Evolutionary conservation across 2,797 vertebrate genomes (phyloP).

Genomic region (Ammospiza maritima): DNA sequence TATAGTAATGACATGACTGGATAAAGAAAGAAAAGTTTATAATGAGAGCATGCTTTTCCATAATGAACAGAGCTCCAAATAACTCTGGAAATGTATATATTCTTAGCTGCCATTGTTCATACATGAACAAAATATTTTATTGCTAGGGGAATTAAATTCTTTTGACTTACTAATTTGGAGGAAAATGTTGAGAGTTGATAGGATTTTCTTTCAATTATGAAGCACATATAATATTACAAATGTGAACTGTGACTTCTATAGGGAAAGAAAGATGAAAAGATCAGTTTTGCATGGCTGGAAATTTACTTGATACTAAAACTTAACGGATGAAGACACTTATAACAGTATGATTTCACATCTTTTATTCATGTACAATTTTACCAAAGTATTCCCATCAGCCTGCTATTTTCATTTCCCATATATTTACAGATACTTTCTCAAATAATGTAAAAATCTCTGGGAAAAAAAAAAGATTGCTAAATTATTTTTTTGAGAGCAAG

Average conservation of each 20-base stretch:
- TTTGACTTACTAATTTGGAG: neutral
- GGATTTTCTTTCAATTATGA: neutral
- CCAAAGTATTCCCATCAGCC: neutral
- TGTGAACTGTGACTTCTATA: neutral
- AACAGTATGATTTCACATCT: neutral
- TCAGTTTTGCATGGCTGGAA: neutral
- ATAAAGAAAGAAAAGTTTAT: neutral
- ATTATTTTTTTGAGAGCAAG: neutral
- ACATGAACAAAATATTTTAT: neutral
- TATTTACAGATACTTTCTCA: neutral
- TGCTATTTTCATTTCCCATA: conserved; percentile 28
- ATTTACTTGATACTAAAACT: neutral
- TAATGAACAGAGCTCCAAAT: neutral
- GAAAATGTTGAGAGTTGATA: neutral
- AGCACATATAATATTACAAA: neutral
- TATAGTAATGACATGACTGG: neutral
- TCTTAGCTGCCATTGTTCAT: neutral
- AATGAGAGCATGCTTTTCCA: neutral
- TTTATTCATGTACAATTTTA: conserved; percentile 7
- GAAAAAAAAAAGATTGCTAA: neutral
- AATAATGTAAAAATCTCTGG: neutral
- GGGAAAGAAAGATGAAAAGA: neutral
- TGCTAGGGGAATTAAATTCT: neutral
- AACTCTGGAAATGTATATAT: neutral
- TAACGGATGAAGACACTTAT: conserved; percentile 9